These are phyloP conservation scores for Ischnus inquisitorius DNA, from an alignment of 2,888 invertebrate genomes.

Conservation along the genomic window DNA sequence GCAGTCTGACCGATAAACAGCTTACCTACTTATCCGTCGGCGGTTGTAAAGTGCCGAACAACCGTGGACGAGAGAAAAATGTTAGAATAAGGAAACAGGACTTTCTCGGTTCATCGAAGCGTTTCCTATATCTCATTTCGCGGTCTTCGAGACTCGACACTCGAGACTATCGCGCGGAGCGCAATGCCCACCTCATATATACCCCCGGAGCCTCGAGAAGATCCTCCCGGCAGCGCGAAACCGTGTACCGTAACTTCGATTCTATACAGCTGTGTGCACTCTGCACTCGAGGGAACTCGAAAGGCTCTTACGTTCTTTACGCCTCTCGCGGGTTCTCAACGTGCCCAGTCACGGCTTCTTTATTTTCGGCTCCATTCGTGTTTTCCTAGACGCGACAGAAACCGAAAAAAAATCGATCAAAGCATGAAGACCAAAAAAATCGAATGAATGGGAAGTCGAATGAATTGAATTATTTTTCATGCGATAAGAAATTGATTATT, in stretches of 20 bases:
- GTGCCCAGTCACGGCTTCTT: not conserved
- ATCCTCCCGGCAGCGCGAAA: conserved; percentile 53
- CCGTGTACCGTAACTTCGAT: conserved; percentile 66
- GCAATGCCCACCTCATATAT: conserved; percentile 14
- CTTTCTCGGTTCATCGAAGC: conserved; percentile 47
- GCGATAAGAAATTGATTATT: no score
- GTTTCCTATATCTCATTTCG: conserved; percentile 60
- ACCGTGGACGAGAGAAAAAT: conserved; percentile 3
- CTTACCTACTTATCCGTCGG: conserved; percentile 70
- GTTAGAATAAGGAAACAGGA: conserved; percentile 53
- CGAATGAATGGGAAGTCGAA: no score
- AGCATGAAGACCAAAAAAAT: no score
- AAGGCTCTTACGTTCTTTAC: conserved; percentile 60
- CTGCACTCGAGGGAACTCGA: conserved; percentile 65
- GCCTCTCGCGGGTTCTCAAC: conserved; percentile 62
- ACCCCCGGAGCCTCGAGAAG: conserved; percentile 43
- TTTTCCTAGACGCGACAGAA: not conserved
- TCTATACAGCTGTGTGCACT: conserved; percentile 61
- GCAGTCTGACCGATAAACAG: conserved; percentile 64
- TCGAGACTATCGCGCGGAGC: conserved; percentile 37
- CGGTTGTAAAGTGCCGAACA: conserved; percentile 50
- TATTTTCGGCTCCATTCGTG: not conserved
- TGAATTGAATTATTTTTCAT: no score
- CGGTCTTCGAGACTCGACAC: conserved; percentile 43
- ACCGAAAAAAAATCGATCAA: no score